A percentile compares a stretch with the other conserved stretches of the same genome.
These are phyloP conservation scores for Melipona beecheii DNA, from an alignment of 2,888 invertebrate genomes.

Conservation along the genomic window DNA sequence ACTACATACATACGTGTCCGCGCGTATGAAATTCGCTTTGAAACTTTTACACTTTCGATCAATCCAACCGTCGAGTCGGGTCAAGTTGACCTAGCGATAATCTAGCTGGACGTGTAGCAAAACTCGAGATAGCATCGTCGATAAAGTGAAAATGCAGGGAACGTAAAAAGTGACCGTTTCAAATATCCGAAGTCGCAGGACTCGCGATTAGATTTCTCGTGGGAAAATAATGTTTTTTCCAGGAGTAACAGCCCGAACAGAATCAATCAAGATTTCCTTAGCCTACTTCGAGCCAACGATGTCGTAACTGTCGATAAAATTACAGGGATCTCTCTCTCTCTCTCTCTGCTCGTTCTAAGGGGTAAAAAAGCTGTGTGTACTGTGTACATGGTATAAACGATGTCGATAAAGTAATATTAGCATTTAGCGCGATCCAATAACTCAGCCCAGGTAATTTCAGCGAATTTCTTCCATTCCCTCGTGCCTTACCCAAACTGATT, in stretches of 20 bases:
- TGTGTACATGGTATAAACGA: constrained; percentile 23
- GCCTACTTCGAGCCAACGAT: constrained; percentile 16
- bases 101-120: too few relatives aligned
- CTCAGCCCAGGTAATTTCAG: constrained; percentile 23
- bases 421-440: constrained; percentile 43
- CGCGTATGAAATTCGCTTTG: not conserved
- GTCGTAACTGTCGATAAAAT: constrained; percentile 48
- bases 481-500: not conserved
- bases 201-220: not conserved
- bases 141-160: not conserved
- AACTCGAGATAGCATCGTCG: too few relatives aligned
- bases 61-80: too few relatives aligned
- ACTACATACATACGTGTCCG: not conserved
- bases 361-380: constrained; percentile 20
- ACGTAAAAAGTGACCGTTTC: not conserved
- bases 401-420: constrained; percentile 49
- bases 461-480: constrained; percentile 15
- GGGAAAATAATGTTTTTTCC: constrained; percentile 5
- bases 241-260: constrained; percentile 21
- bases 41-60: not conserved
- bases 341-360: not conserved
- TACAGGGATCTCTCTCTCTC: constrained; percentile 25
- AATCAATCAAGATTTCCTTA: constrained; percentile 43
- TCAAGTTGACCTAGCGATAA: too few relatives aligned
- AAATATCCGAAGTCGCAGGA: not conserved